Conservation (phyloP, 1,140 invertebrate species). For the Drosophila persimilis region DNA sequence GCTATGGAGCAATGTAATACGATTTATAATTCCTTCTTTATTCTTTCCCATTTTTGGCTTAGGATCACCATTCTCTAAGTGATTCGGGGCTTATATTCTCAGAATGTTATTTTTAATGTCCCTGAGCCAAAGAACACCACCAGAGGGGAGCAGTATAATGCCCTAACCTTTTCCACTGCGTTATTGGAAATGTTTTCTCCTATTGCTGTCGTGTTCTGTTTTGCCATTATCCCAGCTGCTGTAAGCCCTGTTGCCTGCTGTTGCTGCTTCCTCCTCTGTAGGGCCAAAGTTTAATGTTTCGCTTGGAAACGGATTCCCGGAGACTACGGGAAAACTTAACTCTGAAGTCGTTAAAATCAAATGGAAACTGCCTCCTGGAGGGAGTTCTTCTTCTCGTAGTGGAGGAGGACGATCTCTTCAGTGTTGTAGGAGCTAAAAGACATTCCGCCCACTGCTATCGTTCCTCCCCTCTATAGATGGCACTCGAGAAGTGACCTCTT, state of each 20-base stretch:
- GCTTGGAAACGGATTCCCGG: constrained; percentile 20
- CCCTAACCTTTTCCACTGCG: constrained; percentile 9
- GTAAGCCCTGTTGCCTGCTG: constrained; percentile 47
- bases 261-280: constrained; percentile 20
- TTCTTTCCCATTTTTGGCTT: constrained; percentile 1
- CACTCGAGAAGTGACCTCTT: background rate
- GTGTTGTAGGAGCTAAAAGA: constrained; percentile 2
- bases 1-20: background rate
- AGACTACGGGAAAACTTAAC: constrained; percentile 36
- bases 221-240: constrained; percentile 26
- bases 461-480: no score
- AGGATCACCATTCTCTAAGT: background rate
- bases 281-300: constrained; percentile 51
- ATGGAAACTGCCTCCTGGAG: constrained; percentile 30
- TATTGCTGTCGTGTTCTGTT: constrained; percentile 36
- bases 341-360: constrained; percentile 47
- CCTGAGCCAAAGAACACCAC: background rate
- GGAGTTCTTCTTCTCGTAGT: background rate
- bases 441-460: background rate
- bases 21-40: background rate
- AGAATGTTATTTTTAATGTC: constrained; percentile 8
- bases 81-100: background rate
- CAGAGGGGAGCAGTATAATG: background rate
- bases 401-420: background rate
- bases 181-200: constrained; percentile 43